Evolutionary conservation across 2,797 vertebrate genomes (phyloP), one percentile per base, ranked within the genome.

Genomic region (Anguilla obscura): DNA sequence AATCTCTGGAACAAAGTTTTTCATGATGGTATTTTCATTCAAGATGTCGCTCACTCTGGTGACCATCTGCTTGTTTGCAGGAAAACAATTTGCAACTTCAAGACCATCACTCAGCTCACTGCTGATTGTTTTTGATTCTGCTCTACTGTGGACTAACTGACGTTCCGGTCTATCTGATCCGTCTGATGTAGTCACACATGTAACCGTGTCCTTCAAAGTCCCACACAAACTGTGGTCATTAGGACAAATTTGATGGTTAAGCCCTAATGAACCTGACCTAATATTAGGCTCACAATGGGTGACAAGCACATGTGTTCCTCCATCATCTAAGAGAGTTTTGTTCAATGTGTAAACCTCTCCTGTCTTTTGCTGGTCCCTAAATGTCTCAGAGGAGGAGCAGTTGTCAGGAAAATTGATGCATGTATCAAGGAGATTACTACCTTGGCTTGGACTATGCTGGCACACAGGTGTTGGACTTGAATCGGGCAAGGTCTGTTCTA

Each of bases 51-150:
- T 90, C 89, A 60, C 85, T 40, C 30, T 74, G 74, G 54, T 85
- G 40, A 63, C 63, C 33, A 86, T 58, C 58, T 87, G 74, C 84
- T 27, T 85, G 45, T 86, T 90, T 90, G 89, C 24, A 89, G 85
- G 45, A n/a, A 90, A 92, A 45, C 71, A 87, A 89, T 89, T 92
- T 89, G 88, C 85, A 88, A 88, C 91, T 87, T 93, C 91, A 63
- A 89, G 36, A 14, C 58, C n/a, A 66, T 86, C 88, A 66, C 45
- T 82, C 58, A 80, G 30, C 18, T 36, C 27, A 54, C 40, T 8
- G 52, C 58, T 88, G 48, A 21, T 30, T 7, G 58, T 58, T 45
- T 89, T 71, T 71, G 60, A 69, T 82, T 27, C 71, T 63, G 74
- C 76, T 30, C 16, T 27, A 33, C 58, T 27, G 27, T 66, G 3